A percentile compares a stretch with the other conserved stretches of the same genome.
Conservation (phyloP, 1,140 invertebrate species). For the Penaeus japonicus region DNA sequence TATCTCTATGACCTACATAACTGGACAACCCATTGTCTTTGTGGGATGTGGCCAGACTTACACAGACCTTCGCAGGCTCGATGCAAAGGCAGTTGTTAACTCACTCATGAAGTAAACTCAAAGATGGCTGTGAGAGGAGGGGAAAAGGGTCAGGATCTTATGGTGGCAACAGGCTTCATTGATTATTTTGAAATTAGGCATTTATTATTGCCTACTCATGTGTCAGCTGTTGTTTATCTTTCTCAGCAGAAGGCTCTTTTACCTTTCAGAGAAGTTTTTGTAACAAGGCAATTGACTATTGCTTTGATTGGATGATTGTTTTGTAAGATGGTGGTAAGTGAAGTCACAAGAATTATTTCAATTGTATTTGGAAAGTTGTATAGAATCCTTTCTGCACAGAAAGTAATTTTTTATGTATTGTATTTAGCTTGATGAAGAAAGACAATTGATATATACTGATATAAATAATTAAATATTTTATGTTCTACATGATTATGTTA, state of each 20-base stretch:
- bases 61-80: constrained; percentile 94
- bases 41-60: constrained; percentile 99
- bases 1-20: constrained; percentile 99
- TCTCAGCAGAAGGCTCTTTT: background rate
- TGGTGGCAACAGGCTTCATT: background rate
- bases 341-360: too few species aligned
- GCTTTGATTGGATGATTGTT: too few species aligned
- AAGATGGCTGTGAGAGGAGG: constrained; percentile 27
- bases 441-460: too few species aligned
- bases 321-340: too few species aligned
- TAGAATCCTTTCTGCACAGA: too few species aligned
- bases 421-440: too few species aligned
- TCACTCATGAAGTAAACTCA: constrained; percentile 88
- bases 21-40: constrained; percentile 99
- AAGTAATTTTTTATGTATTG: too few species aligned
- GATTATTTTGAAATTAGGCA: background rate
- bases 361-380: too few species aligned
- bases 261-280: too few species aligned
- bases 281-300: too few species aligned
- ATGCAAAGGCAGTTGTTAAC: constrained; percentile 95
- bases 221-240: background rate
- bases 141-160: background rate
- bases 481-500: too few species aligned
- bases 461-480: too few species aligned
- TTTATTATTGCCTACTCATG: background rate